Evolutionary conservation across 1,140 invertebrate genomes (phyloP), one percentile per base, ranked within the genome.

Genomic region (Hylyphantes graminicola): DNA sequence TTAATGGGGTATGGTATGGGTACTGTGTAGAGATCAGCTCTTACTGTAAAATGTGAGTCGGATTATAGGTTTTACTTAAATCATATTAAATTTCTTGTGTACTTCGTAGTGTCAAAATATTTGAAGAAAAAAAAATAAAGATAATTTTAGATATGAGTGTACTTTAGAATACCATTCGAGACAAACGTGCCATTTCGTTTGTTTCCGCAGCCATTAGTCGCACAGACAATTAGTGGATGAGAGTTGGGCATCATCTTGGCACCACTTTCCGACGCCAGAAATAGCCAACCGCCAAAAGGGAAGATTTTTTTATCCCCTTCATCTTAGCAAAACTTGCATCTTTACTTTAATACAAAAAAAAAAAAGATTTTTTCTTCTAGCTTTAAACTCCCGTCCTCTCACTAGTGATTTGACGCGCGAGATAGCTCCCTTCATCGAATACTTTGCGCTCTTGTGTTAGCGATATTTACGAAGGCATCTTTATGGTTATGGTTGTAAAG

Each of bases 191-290:
- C n/a, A 76, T 17, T 59, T 35, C 17, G 7, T 74, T 55, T 74
- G 12, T 19, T 48, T 59, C 51, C 3, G 19, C 0, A 61, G 57
- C 67, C 63, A 70, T 54, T 51, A 53, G 10, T 70, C 50, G 48
- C 9, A 17, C 68, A 70, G 68, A 70, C 68, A 70, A 70, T 70
- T 70, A 70, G 68, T 54, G 51, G 68, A 70, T 70, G 68, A 51
- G n/a, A 70, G 68, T 70, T 70, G 68, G 19, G 54, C 54, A 70
- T 70, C 68, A 70, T 70, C 68, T 70, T 70, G 68, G 68, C 68
- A 70, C 50, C 68, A 70, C 54, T 12, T 15, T n/a, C 15, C 50
- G 50, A 17, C 57, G 17, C 68, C 35, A 51, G 54, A 70, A 70
- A 70, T 70, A 70, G 50, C 68, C n/a, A 17, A 48, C 50, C 50